Evolutionary conservation across 2,888 invertebrate species (phyloP).

Genomic region (Aporophyla lueneburgensis): DNA sequence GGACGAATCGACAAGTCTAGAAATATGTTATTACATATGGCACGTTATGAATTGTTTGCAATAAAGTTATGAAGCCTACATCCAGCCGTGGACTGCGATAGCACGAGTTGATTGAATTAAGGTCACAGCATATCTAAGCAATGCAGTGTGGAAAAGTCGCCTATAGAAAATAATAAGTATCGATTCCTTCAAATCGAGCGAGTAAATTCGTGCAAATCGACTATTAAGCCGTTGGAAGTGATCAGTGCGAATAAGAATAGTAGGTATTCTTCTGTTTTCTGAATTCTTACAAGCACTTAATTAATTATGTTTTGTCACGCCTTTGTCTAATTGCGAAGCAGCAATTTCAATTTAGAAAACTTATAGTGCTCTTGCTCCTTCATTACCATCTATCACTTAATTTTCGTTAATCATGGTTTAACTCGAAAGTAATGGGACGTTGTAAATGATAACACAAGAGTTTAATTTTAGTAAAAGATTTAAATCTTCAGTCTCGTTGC

Average conservation of each 20-base stretch:
- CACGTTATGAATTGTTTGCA: too few species aligned
- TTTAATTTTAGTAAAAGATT: neutral
- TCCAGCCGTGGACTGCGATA: too few species aligned
- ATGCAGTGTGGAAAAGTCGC: too few species aligned
- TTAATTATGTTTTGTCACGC: constrained; percentile 26
- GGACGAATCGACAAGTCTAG: too few species aligned
- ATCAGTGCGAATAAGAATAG: constrained; percentile 6
- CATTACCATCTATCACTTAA: neutral
- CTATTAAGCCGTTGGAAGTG: constrained; percentile 9
- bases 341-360: neutral
- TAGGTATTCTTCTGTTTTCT: constrained; percentile 21
- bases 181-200: too few species aligned
- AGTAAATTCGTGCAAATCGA: too few species aligned
- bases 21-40: too few species aligned
- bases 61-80: too few species aligned
- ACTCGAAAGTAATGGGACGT: neutral
- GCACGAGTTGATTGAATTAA: too few species aligned
- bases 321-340: neutral
- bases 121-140: too few species aligned
- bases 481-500: neutral
- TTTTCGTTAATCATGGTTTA: neutral
- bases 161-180: too few species aligned
- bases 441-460: neutral
- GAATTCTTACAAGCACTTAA: constrained; percentile 34
- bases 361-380: neutral